phyloP scores from a whole-genome alignment of 2,888 invertebrate genomes.

The Sesamia inferens region DNA sequence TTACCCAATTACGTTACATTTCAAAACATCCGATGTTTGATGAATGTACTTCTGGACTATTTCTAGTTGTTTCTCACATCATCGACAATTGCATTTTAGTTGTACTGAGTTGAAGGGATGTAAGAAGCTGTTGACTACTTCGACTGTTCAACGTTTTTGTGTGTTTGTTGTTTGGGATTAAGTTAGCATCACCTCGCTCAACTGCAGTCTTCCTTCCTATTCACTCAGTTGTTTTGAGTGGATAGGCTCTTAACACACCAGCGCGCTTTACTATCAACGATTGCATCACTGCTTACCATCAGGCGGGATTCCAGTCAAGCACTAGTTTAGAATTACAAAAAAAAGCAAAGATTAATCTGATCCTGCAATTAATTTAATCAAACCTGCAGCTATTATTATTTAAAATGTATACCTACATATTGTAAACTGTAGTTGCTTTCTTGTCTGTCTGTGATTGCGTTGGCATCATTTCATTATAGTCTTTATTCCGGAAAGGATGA shows the following conservation, averaged over 20 bases:
- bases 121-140: conserved; percentile 6
- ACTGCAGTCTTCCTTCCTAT: no score
- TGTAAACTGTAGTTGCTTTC: background rate
- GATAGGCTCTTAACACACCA: no score
- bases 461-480: background rate
- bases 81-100: conserved; percentile 20
- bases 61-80: conserved; percentile 34
- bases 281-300: no score
- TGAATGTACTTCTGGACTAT: conserved; percentile 50
- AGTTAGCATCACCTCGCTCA: no score
- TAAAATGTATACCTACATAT: background rate
- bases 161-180: no score
- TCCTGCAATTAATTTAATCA: no score
- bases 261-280: no score
- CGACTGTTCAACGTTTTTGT: background rate
- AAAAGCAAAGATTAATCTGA: no score
- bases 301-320: no score
- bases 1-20: conserved; percentile 56
- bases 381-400: no score
- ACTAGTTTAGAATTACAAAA: no score
- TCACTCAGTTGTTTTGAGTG: no score
- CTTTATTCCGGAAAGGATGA: background rate
- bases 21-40: conserved; percentile 56
- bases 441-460: background rate
- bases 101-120: conserved; percentile 32